Percentiles rank a stretch among this genome's conserved stretches.
phyloP scores from a whole-genome alignment of 35 echinoderm and acorn worm genomes.

The Lytechinus variegatus region DNA sequence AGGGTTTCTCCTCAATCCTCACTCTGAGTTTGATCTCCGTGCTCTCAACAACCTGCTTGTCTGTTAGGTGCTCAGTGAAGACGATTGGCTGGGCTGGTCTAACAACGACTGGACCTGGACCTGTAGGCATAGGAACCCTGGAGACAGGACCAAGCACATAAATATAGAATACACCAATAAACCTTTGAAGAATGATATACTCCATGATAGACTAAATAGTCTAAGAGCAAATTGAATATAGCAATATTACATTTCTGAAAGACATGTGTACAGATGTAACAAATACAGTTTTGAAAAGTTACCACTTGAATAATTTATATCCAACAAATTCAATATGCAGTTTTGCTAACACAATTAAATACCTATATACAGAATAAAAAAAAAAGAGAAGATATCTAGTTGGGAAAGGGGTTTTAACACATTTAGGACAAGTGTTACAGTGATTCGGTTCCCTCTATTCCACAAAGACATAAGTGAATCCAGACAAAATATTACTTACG shows the following conservation, averaged over 20 bases:
- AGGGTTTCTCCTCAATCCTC: slow-evolving; percentile 64
- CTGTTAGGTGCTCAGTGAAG: slow-evolving; percentile 64
- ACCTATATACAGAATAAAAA: not conserved
- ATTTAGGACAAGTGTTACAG: not conserved
- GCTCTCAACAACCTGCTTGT: slow-evolving; percentile 69
- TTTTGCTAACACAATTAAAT: not conserved
- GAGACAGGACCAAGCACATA: not conserved
- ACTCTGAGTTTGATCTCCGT: slow-evolving; percentile 76
- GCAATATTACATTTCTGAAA: no score
- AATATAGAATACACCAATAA: no score
- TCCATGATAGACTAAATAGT: no score
- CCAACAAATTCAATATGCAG: not conserved
- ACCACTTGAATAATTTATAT: no score
- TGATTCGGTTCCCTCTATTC: no score
- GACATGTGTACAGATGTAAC: not conserved
- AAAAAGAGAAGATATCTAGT: not conserved
- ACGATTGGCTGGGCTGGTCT: slow-evolving; percentile 41
- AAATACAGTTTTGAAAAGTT: no score
- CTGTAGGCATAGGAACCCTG: slow-evolving; percentile 19
- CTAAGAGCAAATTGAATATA: no score
- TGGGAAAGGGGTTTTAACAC: not conserved
- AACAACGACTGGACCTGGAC: slow-evolving; percentile 21
- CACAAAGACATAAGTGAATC: not conserved
- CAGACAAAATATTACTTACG: not conserved
- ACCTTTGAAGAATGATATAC: no score